phyloP scores from a whole-genome alignment of 64 coral and sea anemone species.

The Pocillopora verrucosa region DNA sequence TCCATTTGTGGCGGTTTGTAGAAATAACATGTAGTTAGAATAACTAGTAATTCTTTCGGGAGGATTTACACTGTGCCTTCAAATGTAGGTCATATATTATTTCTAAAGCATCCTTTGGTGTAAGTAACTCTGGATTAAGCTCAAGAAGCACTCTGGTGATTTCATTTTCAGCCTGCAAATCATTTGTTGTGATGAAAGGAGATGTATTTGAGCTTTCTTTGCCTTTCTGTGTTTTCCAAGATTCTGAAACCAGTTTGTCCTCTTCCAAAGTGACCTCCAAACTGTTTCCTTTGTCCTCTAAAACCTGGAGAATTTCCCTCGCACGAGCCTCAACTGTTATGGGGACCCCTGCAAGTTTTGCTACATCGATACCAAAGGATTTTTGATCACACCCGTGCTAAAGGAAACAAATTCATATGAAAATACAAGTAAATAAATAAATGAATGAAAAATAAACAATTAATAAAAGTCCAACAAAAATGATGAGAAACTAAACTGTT shows the following conservation, averaged over 20 bases:
- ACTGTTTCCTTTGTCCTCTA: constrained; percentile 52
- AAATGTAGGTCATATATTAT: constrained; percentile 17
- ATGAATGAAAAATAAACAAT: too few species aligned
- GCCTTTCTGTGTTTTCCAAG: too few species aligned
- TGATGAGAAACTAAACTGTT: too few species aligned
- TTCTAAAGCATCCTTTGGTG: constrained; percentile 14
- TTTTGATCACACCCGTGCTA: constrained; percentile 62
- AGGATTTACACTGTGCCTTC: constrained; percentile 5
- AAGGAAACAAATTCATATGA: background rate
- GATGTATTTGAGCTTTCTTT: background rate
- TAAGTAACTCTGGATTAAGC: constrained; percentile 20
- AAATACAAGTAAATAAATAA: background rate
- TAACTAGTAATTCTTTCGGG: background rate
- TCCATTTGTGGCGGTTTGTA: too few species aligned
- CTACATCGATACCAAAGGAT: constrained; percentile 92
- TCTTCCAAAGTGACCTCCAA: background rate
- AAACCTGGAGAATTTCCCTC: constrained; percentile 39
- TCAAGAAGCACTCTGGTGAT: constrained; percentile 16
- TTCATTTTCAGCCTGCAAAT: constrained; percentile 5
- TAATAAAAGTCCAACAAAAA: background rate
- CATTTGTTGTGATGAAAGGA: background rate
- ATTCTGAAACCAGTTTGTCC: background rate
- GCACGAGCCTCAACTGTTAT: constrained; percentile 61
- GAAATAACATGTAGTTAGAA: too few species aligned
- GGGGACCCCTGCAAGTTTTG: constrained; percentile 74